Base-by-base conservation (phyloP, 2,113 vertebrate species). In the Paradoxurus hermaphroditus region DNA sequence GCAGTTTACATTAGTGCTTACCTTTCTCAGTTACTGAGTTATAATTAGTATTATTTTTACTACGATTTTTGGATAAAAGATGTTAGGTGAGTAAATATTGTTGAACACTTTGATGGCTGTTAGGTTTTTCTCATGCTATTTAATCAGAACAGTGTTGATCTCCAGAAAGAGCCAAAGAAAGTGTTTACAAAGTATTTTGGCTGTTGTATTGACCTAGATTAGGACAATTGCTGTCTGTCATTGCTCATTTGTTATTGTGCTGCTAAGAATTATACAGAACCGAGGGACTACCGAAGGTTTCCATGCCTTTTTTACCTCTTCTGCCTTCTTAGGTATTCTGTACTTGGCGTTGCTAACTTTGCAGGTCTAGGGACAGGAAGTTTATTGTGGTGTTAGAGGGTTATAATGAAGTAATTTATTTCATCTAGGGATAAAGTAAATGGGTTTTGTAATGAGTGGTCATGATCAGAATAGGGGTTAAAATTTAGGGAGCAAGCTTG, bases 201-300 rank as follows among this genome's bases (percentile, higher is more conserved):
- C 89, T 87, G 25, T 92, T 95, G 25, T 93, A 67, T 49, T 96
- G 84, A 94, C 96, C 94, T 94, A 96, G 87, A 93, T 97, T 84
- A 81, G 63, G 46, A 90, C 78, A 96, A 13, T 83, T 93, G 68
- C 44, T 94, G 18, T 73, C 77, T 97, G 67, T 90, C 29, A 2
- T 95, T 78, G 51, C 59, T 96, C 27, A 81, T 94, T 73, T 92
- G 49, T 90, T 85, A 44, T 27, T 79, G 19, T 87, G 46, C 86
- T 97, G 53, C 86, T 78, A 86, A 93, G 63, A 65, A 87, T 25
- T 79, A 16, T 86, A 39, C 49, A 88, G 72, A 82, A 93, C 34
- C 23, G 53, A 86, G 68, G n/a, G 90, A 39, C 51, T 75, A 13
- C 53, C 56, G 21, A 18, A 41, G 29, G 9, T 84, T 39, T 93